A percentile compares a stretch with the other conserved stretches of the same genome.
Conservation (phyloP, 1,140 invertebrate species). For the Drosophila cardini region DNA sequence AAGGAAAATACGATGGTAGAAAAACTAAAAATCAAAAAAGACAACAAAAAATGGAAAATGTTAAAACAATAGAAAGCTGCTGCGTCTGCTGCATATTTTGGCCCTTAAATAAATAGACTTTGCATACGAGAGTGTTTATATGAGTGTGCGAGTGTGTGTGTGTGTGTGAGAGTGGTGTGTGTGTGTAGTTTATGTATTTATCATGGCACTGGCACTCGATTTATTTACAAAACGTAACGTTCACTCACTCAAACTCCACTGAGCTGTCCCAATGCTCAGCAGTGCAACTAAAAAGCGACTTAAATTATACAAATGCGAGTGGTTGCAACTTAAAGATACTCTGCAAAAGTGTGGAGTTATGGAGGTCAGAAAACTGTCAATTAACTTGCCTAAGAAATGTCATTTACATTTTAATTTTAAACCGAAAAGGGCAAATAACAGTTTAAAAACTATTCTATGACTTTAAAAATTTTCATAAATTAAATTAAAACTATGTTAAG, state of each 20-base stretch:
- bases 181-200: slow-evolving; percentile 48
- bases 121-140: slow-evolving; percentile 54
- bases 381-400: too few relatives aligned
- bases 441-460: too few relatives aligned
- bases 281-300: slow-evolving; percentile 2
- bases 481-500: too few relatives aligned
- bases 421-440: too few relatives aligned
- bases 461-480: too few relatives aligned
- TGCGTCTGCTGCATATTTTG: slow-evolving; percentile 71
- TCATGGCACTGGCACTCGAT: slow-evolving; percentile 67
- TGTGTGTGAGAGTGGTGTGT: slow-evolving; percentile 23
- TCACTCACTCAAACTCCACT: slow-evolving; percentile 44
- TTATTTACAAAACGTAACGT: slow-evolving; percentile 70
- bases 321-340: slow-evolving; percentile 6
- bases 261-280: slow-evolving; percentile 33
- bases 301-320: slow-evolving; percentile 14
- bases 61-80: slow-evolving; percentile 80
- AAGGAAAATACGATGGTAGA: slow-evolving; percentile 45
- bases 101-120: slow-evolving; percentile 69
- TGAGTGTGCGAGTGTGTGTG: slow-evolving; percentile 15
- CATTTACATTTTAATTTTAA: too few relatives aligned
- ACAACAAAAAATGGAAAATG: slow-evolving; percentile 24
- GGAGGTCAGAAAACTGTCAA: too few relatives aligned
- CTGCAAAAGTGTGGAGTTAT: not conserved
- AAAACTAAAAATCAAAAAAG: too few relatives aligned